Conservation (phyloP, 2,113 vertebrate genomes). For the Columba livia region DNA sequence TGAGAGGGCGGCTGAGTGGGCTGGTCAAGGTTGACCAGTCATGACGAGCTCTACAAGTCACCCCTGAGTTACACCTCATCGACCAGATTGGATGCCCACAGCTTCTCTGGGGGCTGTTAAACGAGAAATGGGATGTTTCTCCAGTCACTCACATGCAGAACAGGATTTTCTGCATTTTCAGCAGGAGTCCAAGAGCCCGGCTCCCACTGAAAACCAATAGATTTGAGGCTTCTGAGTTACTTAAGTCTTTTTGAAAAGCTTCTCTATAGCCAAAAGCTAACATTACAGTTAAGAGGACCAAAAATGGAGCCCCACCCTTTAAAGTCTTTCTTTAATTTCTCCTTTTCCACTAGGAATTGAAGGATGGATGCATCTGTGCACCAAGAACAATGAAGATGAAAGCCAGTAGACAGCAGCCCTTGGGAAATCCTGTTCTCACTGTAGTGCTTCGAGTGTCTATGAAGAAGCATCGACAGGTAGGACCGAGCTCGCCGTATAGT, state of each 20-base stretch:
- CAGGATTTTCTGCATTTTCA: background rate
- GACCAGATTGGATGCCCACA: background rate
- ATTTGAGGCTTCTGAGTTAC: background rate
- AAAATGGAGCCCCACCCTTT: background rate
- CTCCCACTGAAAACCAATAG: background rate
- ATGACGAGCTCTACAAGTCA: background rate
- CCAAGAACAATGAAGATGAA: background rate
- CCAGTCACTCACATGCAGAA: background rate
- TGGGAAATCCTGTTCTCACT: background rate
- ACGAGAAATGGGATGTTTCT: background rate
- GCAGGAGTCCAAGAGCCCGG: background rate
- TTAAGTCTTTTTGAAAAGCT: background rate
- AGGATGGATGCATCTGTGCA: background rate
- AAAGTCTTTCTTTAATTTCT: conserved; percentile 11
- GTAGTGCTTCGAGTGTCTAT: background rate
- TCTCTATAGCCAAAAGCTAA: background rate
- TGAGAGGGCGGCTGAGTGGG: no score
- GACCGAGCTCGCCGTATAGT: background rate
- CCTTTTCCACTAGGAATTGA: background rate
- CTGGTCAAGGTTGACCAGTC: background rate
- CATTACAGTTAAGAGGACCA: background rate
- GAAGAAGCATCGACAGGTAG: background rate
- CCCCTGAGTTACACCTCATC: rapidly evolving
- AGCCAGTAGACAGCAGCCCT: background rate
- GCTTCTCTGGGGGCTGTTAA: background rate